These are phyloP conservation scores for Potamilus streckersoni DNA, from an alignment of 1,140 invertebrate genomes.

Conservation along the genomic window DNA sequence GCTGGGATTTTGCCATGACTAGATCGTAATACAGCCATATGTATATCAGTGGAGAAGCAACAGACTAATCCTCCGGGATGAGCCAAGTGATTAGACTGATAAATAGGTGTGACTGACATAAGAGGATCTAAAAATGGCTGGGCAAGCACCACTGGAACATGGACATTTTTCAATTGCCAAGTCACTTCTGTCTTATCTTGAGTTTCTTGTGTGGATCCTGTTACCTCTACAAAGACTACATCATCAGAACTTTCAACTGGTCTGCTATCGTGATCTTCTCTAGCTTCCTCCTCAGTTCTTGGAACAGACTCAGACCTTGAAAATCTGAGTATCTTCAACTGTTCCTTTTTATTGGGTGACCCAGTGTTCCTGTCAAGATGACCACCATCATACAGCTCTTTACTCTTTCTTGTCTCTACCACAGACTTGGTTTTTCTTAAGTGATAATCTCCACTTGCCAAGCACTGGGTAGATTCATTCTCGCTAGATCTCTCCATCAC, in stretches of 20 bases:
- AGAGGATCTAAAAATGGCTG: not conserved
- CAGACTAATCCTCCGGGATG: no score
- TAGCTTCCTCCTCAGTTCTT: not conserved
- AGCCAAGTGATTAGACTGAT: slow-evolving; percentile 1
- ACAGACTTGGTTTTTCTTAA: no score
- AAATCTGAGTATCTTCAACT: no score
- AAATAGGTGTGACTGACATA: slow-evolving; percentile 14
- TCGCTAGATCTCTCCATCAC: slow-evolving; percentile 1
- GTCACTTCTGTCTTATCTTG: not conserved
- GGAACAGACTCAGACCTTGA: no score
- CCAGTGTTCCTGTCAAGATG: no score
- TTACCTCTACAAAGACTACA: not conserved
- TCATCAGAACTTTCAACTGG: not conserved
- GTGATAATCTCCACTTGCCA: no score
- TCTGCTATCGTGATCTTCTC: not conserved
- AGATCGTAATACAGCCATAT: no score
- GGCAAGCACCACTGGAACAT: slow-evolving; percentile 15
- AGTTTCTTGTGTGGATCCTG: not conserved
- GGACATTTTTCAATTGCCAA: slow-evolving; percentile 15
- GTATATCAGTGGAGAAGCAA: no score
- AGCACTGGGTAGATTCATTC: not conserved
- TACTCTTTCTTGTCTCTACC: no score
- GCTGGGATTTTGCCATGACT: no score
- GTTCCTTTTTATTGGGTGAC: no score
- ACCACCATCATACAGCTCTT: no score